Evolutionary conservation across 2,797 vertebrate genomes (phyloP), one percentile per base, ranked within the genome.

Genomic region (Echeneis naucrates): DNA sequence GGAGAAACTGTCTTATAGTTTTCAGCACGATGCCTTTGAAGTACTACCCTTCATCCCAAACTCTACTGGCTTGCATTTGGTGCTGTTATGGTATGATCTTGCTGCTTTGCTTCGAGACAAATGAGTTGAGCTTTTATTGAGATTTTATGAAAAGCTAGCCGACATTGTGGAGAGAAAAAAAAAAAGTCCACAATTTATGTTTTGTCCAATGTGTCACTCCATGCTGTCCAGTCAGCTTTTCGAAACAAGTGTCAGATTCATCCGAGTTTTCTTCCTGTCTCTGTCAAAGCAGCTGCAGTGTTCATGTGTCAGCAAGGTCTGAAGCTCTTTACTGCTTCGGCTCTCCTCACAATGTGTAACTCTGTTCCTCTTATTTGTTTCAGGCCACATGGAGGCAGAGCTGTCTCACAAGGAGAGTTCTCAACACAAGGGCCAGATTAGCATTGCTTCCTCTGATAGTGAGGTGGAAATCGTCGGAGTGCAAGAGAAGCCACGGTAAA

Each of bases 391-490:
- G 93, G 95, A 97, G 90, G 90, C 94, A 76, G 94, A 92, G 77
- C 94, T 95, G 80, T 92, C 95, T 83, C 88, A 91, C 85, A 93
- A 93, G 89, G 95, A 95, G 78, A 91, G 88, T 61, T 87, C 89
- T 69, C 94, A 95, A 47, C 92, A 92, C 88, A 97, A 95, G 84
- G 95, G 95, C 90, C 95, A 96, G 95, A 97, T 97, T 87, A 94
- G 94, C 71, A 93, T 97, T 47, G 92, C 95, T 26, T 98, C 98
- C 80, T 97, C 97, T 1, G 98, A 98, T 86, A 99, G 97, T 0
- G 98, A 99, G 92, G 97, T 99, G 88, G 97, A 99, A 90, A 98
- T 99, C 72, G 96, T 99, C 48, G 98, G 96, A 38, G 96, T 99
- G 88, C 97, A 98, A 79, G 96, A 99, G 86, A 95, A 97, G 84